These are phyloP conservation scores for Pogoniulus pusillus DNA, from an alignment of 2,797 vertebrate species.

Conservation along the genomic window DNA sequence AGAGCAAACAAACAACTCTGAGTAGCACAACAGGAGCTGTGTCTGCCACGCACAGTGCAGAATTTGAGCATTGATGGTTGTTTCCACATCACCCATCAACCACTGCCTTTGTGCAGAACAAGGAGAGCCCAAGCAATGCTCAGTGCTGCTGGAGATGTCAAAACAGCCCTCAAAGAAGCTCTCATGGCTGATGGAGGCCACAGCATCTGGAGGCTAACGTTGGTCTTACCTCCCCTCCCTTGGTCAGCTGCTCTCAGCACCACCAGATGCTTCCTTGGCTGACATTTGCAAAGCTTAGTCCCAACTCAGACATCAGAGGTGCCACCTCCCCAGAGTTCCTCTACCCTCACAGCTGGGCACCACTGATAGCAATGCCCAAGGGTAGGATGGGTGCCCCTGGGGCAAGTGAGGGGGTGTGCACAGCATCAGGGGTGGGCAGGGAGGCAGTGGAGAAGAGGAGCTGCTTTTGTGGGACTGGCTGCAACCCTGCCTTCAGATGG, in stretches of 20 bases:
- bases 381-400: too few species aligned
- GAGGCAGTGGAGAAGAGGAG: too few species aligned
- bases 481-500: too few species aligned
- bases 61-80: slow-evolving; percentile 25
- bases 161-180: slow-evolving; percentile 16
- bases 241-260: not conserved
- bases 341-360: too few species aligned
- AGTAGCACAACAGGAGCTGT: slow-evolving; percentile 74
- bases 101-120: slow-evolving; percentile 58
- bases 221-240: not conserved
- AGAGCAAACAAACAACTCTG: slow-evolving; percentile 71
- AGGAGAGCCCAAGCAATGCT: slow-evolving; percentile 43
- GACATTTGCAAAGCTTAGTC: not conserved
- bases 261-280: not conserved
- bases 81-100: slow-evolving; percentile 48
- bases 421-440: too few species aligned
- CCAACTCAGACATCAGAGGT: not conserved
- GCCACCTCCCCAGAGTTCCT: too few species aligned
- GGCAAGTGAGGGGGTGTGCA: too few species aligned
- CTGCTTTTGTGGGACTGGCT: too few species aligned
- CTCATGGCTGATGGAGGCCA: not conserved
- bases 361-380: too few species aligned
- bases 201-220: not conserved
- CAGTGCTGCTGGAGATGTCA: slow-evolving; percentile 48
- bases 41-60: slow-evolving; percentile 71